phyloP scores from a whole-genome alignment of 2,888 invertebrate species.

The Trachelus troglodyta region DNA sequence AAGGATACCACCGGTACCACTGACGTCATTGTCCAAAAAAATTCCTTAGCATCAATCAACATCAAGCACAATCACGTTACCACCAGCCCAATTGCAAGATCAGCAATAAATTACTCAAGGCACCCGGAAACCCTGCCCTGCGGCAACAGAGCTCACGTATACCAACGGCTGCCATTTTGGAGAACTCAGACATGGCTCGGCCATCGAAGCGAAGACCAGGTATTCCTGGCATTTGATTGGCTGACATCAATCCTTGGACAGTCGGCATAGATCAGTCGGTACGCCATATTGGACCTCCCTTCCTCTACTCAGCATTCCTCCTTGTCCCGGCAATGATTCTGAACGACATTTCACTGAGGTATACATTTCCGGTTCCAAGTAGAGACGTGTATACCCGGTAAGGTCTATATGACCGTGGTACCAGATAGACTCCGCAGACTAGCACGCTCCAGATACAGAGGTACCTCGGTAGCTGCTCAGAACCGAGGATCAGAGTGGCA shows the following conservation, averaged over 20 bases:
- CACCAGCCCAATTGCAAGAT: background rate
- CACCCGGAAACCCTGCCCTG: background rate
- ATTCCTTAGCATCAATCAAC: background rate
- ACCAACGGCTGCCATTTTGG: background rate
- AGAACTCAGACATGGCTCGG: background rate
- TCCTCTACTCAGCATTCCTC: constrained; percentile 26
- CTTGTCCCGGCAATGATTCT: constrained; percentile 47
- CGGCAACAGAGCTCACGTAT: background rate
- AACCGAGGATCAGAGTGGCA: background rate
- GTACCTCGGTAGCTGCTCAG: background rate
- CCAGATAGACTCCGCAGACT: background rate
- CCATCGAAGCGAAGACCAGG: constrained; percentile 5
- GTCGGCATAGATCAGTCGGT: constrained; percentile 48
- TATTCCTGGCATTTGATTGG: constrained; percentile 41
- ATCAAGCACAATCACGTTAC: background rate
- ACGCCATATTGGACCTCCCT: constrained; percentile 34
- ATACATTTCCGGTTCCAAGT: background rate
- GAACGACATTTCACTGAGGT: background rate
- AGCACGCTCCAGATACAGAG: background rate
- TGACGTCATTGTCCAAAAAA: background rate
- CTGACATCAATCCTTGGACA: constrained; percentile 46
- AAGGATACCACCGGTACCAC: background rate
- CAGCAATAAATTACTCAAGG: background rate
- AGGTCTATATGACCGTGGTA: background rate
- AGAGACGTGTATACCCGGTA: background rate